phyloP scores from a whole-genome alignment of 2,113 vertebrate species.

The Scartelaos histophorus region DNA sequence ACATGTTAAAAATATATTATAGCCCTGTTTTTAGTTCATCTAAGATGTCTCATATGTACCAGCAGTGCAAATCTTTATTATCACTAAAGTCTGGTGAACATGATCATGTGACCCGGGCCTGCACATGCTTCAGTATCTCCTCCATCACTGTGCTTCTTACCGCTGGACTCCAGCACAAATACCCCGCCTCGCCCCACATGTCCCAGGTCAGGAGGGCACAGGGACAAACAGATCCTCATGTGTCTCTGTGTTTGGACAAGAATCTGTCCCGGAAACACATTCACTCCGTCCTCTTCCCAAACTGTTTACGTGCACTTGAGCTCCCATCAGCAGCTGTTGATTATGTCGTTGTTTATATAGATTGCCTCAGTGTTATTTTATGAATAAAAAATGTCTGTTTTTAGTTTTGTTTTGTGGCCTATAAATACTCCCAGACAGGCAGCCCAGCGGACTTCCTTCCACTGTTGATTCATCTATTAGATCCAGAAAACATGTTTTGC shows the following conservation, averaged over 20 bases:
- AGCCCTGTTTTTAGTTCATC: too few relatives aligned
- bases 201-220: conserved; percentile 52
- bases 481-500: conserved; percentile 19
- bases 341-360: conserved; percentile 42
- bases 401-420: conserved; percentile 42
- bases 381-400: conserved; percentile 24
- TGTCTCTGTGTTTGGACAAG: conserved; percentile 59
- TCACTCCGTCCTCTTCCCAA: conserved; percentile 59
- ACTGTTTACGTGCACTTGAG: conserved; percentile 63
- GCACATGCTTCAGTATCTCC: background rate
- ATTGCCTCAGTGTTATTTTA: conserved; percentile 49
- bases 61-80: too few relatives aligned
- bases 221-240: conserved; percentile 53
- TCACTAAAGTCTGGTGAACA: background rate
- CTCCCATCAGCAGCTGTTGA: conserved; percentile 60
- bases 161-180: conserved; percentile 46
- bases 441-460: conserved; percentile 59
- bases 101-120: background rate
- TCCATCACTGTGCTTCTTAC: conserved; percentile 22
- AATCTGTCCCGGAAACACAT: conserved; percentile 59
- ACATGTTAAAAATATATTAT: too few relatives aligned
- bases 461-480: conserved; percentile 32
- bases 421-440: conserved; percentile 48
- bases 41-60: too few relatives aligned
- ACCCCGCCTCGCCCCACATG: conserved; percentile 37